Evolutionary conservation across 2,888 invertebrate genomes (phyloP).

Genomic region (Willowsia nigromaculata): DNA sequence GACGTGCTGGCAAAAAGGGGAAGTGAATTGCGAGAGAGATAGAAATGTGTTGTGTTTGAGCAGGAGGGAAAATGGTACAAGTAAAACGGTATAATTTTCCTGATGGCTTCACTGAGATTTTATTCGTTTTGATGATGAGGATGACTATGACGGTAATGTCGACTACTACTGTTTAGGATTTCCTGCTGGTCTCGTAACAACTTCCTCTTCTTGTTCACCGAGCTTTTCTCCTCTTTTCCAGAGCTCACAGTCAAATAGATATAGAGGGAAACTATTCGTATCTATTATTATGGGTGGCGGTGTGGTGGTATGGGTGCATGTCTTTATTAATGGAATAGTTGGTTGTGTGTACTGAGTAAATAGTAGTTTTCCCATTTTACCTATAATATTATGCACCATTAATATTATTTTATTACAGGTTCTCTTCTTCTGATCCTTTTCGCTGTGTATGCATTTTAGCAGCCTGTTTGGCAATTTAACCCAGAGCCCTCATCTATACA

Average conservation of each 20-base stretch:
- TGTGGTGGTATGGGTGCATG: not conserved
- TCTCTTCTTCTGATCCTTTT: not conserved
- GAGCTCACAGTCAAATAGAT: not conserved
- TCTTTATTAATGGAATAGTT: not conserved
- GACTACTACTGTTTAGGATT: constrained; percentile 60
- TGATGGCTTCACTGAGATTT: constrained; percentile 70
- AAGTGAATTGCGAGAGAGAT: not conserved
- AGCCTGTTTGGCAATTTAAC: not conserved
- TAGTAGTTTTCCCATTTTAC: not conserved
- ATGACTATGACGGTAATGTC: constrained; percentile 61
- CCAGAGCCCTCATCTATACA: not conserved
- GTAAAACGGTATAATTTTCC: constrained; percentile 68
- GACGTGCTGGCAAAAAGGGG: not conserved
- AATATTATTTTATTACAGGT: constrained; percentile 9
- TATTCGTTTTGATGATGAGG: constrained; percentile 62
- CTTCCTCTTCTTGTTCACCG: constrained; percentile 55
- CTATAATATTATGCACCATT: not conserved
- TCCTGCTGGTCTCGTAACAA: constrained; percentile 67
- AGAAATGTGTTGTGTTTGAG: not conserved
- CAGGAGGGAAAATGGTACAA: not conserved
- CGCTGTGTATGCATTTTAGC: not conserved
- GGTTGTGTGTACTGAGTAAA: not conserved
- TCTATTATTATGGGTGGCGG: too few relatives aligned
- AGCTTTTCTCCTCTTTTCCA: not conserved
- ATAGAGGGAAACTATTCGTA: too few relatives aligned